Percentiles rank a stretch among this genome's conserved stretches.
These are phyloP conservation scores for Acanthochromis polyacanthus DNA, from an alignment of 2,113 vertebrate species.

Conservation along the genomic window DNA sequence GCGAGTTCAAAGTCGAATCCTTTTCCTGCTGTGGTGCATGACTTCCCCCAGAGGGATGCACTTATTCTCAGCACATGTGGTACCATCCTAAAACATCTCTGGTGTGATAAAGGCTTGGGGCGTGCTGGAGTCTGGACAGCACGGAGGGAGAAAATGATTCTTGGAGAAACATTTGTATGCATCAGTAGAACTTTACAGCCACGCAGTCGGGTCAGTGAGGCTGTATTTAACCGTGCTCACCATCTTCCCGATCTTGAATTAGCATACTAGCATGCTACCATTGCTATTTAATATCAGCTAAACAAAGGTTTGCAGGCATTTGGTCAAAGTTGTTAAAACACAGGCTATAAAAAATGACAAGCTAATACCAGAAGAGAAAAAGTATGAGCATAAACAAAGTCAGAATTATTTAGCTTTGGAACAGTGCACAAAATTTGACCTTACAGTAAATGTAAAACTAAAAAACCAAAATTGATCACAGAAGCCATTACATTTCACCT, in stretches of 20 bases:
- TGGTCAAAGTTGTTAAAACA: too few relatives aligned
- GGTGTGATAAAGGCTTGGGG: conserved; percentile 6
- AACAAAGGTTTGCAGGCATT: background rate
- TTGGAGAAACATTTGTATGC: too few relatives aligned
- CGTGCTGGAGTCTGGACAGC: background rate
- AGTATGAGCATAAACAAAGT: too few relatives aligned
- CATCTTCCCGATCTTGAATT: background rate
- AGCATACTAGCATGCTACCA: background rate
- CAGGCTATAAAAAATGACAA: too few relatives aligned
- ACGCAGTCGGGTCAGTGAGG: too few relatives aligned
- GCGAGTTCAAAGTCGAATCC: conserved; percentile 38
- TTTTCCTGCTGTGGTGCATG: conserved; percentile 36
- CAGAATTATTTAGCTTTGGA: background rate
- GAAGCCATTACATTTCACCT: background rate
- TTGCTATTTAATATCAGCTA: too few relatives aligned
- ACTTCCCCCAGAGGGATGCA: conserved; percentile 28
- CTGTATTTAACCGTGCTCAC: too few relatives aligned
- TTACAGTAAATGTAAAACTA: too few relatives aligned
- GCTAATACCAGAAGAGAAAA: too few relatives aligned
- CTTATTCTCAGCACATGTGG: conserved; percentile 38
- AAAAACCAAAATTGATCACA: too few relatives aligned
- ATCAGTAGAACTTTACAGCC: too few relatives aligned
- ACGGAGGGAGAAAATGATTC: background rate
- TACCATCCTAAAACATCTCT: conserved; percentile 35
- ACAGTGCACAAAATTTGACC: too few relatives aligned